Base-by-base conservation (phyloP, 1,140 invertebrate genomes). In the Ceratosolen fusciceps region DNA sequence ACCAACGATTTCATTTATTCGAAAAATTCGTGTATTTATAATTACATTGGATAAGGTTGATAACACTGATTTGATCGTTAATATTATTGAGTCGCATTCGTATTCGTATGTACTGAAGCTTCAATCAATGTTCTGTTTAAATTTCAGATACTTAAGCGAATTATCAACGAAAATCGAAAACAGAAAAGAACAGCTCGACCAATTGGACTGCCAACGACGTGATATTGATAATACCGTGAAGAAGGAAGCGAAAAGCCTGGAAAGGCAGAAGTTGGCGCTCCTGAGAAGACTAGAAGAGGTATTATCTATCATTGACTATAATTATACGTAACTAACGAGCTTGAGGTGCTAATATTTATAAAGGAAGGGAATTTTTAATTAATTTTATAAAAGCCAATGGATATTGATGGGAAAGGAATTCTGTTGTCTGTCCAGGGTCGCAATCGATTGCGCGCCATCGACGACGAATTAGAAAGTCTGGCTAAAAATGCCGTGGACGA, bases 151-250 rank as follows among this genome's bases (percentile, higher is more conserved):
- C 68, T 92, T 96, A 67, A 92, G 93, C 56, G 93, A 94, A 47
- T 89, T 96, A 19, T 91, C 92, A 12, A 91, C 92, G 79, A 93
- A 92, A 83, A 93, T 95, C 39, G 92, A 94, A 67, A 90, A 91
- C 1, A 91, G 94, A 80, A 92, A 93, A 83, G 89, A 89, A 24
- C 91, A 93, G 83, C 90, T 95, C 58, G 90, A 92, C 71, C 93
- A 94, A 60, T 88, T 96, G 37, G 93, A 95, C 83, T 91, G 91
- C 2, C 94, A 95, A 85, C 92, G 92, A 54, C 91, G 90, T 31
- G 92, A 92, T 79, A 92, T 93, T 52, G 90, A 93, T 52, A 91
- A 89, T 24, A 90, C 92, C 12, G 93, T 93, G 0, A 88, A 92
- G 49, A 92, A 92, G 85, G 93, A 95, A 82, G 93, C 92, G 1